Percentiles rank a stretch among this genome's conserved stretches.
These are phyloP conservation scores for Pituophis catenifer DNA, from an alignment of 2,113 vertebrate species.

Conservation along the genomic window DNA sequence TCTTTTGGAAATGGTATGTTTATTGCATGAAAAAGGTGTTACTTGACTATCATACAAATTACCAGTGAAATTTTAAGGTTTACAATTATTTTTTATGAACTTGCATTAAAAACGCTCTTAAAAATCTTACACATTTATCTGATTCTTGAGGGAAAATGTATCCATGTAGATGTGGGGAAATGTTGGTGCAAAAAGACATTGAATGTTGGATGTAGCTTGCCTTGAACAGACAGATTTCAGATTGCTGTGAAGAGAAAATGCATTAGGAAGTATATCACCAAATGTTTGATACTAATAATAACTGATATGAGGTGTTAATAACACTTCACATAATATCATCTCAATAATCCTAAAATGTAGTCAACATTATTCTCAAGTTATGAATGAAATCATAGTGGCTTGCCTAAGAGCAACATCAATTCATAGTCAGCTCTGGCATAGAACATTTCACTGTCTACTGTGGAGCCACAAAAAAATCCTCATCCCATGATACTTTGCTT, in stretches of 20 bases:
- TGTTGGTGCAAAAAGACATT: neutral
- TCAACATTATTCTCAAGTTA: neutral
- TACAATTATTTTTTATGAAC: constrained; percentile 1
- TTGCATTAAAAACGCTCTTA: neutral
- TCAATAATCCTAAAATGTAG: neutral
- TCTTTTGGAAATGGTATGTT: constrained; percentile 88
- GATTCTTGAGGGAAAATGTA: neutral
- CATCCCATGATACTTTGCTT: neutral
- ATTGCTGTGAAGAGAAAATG: neutral
- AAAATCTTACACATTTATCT: neutral
- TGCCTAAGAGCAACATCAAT: neutral
- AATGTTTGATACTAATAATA: neutral
- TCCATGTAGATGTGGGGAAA: neutral
- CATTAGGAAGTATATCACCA: neutral
- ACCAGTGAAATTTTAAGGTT: neutral
- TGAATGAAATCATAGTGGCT: neutral
- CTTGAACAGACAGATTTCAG: neutral
- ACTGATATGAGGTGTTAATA: neutral
- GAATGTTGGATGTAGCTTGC: neutral
- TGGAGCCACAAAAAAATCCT: neutral
- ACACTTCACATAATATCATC: neutral
- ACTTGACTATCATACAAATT: neutral
- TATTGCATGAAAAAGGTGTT: constrained; percentile 17
- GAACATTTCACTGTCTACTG: neutral
- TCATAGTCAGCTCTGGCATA: neutral